phyloP scores from a whole-genome alignment of 2,113 vertebrate genomes.

The Hiodon tergisus region DNA sequence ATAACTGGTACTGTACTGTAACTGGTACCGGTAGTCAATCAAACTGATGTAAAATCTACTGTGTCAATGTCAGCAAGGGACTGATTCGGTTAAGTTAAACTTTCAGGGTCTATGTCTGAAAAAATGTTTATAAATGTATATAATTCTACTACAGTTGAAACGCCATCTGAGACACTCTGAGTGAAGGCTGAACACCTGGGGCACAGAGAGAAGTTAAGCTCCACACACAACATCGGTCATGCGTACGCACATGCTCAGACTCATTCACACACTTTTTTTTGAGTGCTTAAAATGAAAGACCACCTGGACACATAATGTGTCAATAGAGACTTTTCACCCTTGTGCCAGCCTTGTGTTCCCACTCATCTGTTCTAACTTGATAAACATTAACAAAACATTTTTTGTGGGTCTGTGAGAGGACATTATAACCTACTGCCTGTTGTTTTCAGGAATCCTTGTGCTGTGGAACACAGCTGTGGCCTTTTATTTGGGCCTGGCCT shows the following conservation, averaged over 20 bases:
- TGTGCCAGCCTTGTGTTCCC: too few species aligned
- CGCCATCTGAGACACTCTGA: slow-evolving; percentile 84
- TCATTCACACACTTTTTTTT: neutral
- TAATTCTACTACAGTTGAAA: slow-evolving; percentile 23
- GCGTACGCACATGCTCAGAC: neutral
- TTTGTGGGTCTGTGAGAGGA: too few species aligned
- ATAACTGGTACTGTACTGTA: too few species aligned
- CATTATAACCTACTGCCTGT: too few species aligned
- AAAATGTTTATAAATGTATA: too few species aligned
- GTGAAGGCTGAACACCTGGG: slow-evolving; percentile 87
- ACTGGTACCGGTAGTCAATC: too few species aligned
- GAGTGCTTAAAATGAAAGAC: neutral
- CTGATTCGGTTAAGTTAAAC: too few species aligned
- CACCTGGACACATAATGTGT: neutral
- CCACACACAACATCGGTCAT: neutral
- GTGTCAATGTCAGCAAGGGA: too few species aligned
- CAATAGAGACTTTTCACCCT: neutral
- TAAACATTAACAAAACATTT: slow-evolving; percentile 31
- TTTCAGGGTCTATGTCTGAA: too few species aligned
- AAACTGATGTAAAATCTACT: too few species aligned
- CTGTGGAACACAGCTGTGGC: neutral
- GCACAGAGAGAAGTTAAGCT: slow-evolving; percentile 86
- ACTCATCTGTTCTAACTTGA: slow-evolving; percentile 33
- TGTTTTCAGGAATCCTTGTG: neutral
- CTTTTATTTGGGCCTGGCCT: too few species aligned